Base-by-base conservation (phyloP, 2,888 invertebrate species). In the Gymnoscelis rufifasciata region DNA sequence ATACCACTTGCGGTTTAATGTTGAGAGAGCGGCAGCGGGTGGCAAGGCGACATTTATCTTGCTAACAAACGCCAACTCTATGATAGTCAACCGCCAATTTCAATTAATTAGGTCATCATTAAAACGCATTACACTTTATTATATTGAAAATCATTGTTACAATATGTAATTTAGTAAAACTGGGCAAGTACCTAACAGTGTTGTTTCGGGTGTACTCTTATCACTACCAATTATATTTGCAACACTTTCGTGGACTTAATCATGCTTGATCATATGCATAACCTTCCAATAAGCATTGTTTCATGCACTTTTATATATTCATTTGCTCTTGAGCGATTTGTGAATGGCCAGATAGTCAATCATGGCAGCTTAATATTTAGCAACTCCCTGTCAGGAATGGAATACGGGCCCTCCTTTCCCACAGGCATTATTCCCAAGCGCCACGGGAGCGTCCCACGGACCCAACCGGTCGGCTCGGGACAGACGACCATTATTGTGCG, bases 1-100 rank as follows among this genome's bases (percentile, higher is more conserved):
- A 46, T 43, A 36, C 41, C 31, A 36, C 35, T 52, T 56, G 54
- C 41, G 50, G 52, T 52, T 51, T 31, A 43, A 47, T 47, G 49
- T 31, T 49, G 48, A 42, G 50, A 52, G 54, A 44, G 39, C 46
- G 36, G 44, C 54, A 51, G 56, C 52, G 52, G 48, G 51, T 47
- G 45, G 56, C 46, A 44, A 35, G 39, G 31, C 45, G 38, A 40
- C 31, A 43, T 43, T 40, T 35, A 12, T 43, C 35, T 14, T 14
- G 14, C 29, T 19, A 7, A 12, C 38, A 13, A 47, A 15, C 52
- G 43, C 43, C 50, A 45, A 45, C 33, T 45, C 28, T 36, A 19
- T 19, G 19, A 19, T 19, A 19, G 19, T 19, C 5, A 38, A 36
- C 27, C 8, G 33, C 11, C 19, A 13, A 29, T 33, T 10, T 33